Evolutionary conservation across 2,797 vertebrate genomes (phyloP).

Genomic region (Ctenopoma multispine): DNA sequence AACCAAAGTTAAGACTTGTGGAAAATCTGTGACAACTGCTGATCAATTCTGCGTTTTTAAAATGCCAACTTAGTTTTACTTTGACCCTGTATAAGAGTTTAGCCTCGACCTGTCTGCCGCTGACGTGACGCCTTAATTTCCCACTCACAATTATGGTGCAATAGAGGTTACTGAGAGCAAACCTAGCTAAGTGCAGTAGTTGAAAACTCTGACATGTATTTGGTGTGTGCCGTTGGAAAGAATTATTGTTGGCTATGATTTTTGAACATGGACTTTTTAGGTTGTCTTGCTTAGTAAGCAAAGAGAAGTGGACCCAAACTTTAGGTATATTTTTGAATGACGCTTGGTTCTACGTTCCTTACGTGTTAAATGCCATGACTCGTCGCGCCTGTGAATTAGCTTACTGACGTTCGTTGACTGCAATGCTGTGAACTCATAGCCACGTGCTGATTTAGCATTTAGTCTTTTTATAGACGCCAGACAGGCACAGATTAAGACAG

Average conservation of each 20-base stretch:
- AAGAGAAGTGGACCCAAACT: not conserved
- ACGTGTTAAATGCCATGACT: not conserved
- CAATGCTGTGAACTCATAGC: not conserved
- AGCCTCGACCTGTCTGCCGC: not conserved
- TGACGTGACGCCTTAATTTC: not conserved
- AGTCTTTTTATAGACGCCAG: constrained; percentile 65
- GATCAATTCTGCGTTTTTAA: not conserved
- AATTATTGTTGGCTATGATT: not conserved
- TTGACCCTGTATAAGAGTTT: not conserved
- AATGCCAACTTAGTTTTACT: fast-evolving
- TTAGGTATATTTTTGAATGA: not conserved
- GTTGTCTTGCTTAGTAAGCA: not conserved
- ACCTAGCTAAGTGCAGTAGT: not conserved
- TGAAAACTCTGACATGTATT: no score
- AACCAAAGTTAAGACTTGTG: not conserved
- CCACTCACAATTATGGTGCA: not conserved
- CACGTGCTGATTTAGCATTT: constrained; percentile 26
- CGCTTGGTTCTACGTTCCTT: not conserved
- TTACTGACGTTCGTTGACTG: not conserved
- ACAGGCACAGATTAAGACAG: constrained; percentile 58
- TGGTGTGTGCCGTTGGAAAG: not conserved
- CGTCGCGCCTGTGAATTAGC: not conserved
- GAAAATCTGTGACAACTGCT: no score
- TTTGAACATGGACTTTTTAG: not conserved
- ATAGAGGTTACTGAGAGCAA: no score